Conservation (phyloP, 2,797 vertebrate species). For the Chaunax sp. region DNA sequence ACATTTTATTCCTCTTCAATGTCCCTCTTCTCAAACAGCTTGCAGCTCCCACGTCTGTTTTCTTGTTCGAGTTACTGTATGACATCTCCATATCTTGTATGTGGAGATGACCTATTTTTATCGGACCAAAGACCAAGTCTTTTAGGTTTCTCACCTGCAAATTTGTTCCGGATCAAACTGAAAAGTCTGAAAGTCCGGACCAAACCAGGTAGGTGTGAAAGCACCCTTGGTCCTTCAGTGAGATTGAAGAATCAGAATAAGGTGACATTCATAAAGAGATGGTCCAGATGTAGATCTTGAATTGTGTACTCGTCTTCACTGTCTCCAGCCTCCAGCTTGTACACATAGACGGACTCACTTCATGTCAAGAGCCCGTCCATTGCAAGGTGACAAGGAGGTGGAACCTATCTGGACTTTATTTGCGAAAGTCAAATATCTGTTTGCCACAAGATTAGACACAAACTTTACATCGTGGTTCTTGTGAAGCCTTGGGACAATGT, state of each 20-base stretch:
- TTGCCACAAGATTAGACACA: slow-evolving; percentile 1
- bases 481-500: not conserved
- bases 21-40: not conserved
- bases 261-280: not conserved
- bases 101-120: slow-evolving; percentile 1
- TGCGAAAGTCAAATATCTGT: slow-evolving; percentile 3
- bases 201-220: too few species aligned
- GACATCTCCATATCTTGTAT: not conserved
- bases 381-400: not conserved
- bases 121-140: too few species aligned
- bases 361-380: slow-evolving; percentile 3
- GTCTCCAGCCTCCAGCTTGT: not conserved
- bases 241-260: not conserved
- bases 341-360: not conserved
- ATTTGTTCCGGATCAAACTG: too few species aligned
- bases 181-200: too few species aligned
- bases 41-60: too few species aligned
- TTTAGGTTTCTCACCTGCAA: too few species aligned
- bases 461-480: not conserved
- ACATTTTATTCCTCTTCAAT: slow-evolving; percentile 1
- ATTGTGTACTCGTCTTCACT: not conserved
- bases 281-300: not conserved
- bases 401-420: slow-evolving; percentile 2
- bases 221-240: slow-evolving; percentile 2
- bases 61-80: not conserved